These are phyloP conservation scores for Phania funesta DNA, from an alignment of 2,888 invertebrate species.

Conservation along the genomic window DNA sequence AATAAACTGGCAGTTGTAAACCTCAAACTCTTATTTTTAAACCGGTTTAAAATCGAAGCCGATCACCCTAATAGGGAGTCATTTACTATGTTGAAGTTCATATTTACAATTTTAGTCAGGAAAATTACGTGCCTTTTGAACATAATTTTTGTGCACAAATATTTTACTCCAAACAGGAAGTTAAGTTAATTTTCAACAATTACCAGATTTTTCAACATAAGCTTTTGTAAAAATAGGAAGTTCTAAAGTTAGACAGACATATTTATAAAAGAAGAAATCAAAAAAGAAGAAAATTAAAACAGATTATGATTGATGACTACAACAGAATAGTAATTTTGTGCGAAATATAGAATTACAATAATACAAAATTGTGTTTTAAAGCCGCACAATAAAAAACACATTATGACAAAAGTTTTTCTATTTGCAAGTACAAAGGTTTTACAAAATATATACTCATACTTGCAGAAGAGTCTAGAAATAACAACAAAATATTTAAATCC, in stretches of 20 bases:
- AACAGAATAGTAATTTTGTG: conserved; percentile 21
- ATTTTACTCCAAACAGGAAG: conserved; percentile 42
- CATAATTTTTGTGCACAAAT: conserved; percentile 36
- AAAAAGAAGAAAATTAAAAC: conserved; percentile 26
- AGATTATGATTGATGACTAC: conserved; percentile 42
- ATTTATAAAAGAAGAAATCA: background rate
- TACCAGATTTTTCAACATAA: conserved; percentile 37
- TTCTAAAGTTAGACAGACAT: background rate
- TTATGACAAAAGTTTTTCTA: conserved; percentile 34
- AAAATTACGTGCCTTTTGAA: conserved; percentile 43
- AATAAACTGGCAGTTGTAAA: no score
- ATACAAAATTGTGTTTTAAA: conserved; percentile 1
- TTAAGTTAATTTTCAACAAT: conserved; percentile 51
- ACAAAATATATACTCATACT: background rate
- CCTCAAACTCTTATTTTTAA: no score
- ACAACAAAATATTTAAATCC: conserved; percentile 55
- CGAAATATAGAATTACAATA: background rate
- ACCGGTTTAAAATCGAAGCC: no score
- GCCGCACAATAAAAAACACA: background rate
- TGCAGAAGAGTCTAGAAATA: background rate
- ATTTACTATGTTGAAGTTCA: background rate
- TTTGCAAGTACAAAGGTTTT: background rate
- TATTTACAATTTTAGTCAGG: conserved; percentile 27
- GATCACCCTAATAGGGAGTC: no score
- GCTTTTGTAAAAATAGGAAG: background rate